phyloP scores from a whole-genome alignment of 35 echinoderm and acorn worm species.

The Stichopus chloronotus region DNA sequence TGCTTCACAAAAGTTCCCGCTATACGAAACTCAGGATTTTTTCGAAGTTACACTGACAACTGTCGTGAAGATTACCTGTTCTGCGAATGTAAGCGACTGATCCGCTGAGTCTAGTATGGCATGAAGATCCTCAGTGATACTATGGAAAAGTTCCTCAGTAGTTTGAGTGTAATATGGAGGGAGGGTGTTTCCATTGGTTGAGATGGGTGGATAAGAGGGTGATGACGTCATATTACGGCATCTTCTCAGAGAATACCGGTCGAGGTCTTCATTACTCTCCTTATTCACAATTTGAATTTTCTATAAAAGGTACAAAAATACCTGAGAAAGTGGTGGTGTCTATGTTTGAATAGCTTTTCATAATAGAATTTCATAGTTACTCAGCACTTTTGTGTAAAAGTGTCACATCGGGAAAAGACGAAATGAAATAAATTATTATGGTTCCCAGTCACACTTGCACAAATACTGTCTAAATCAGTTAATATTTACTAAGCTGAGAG shows the following conservation, averaged over 20 bases:
- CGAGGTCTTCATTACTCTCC: not conserved
- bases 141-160: constrained; percentile 10
- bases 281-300: not conserved
- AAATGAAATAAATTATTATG: no score
- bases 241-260: constrained; percentile 27
- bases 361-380: no score
- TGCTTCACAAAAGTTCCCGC: no score
- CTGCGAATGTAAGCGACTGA: constrained; percentile 33
- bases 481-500: no score
- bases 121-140: constrained; percentile 13
- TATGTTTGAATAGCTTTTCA: no score
- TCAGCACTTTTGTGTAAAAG: no score
- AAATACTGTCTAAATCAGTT: no score
- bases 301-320: not conserved
- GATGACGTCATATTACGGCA: constrained; percentile 14
- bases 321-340: not conserved
- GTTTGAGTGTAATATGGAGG: constrained; percentile 17
- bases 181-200: not conserved
- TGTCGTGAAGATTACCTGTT: not conserved
- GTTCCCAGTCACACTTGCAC: no score
- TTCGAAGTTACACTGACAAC: no score
- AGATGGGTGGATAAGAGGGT: constrained; percentile 38
- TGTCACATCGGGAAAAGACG: no score
- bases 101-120: constrained; percentile 32
- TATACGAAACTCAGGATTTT: no score